Percentiles rank a stretch among this genome's conserved stretches.
Conservation (phyloP, 1,140 invertebrate genomes). For the Drosophila bifasciata region DNA sequence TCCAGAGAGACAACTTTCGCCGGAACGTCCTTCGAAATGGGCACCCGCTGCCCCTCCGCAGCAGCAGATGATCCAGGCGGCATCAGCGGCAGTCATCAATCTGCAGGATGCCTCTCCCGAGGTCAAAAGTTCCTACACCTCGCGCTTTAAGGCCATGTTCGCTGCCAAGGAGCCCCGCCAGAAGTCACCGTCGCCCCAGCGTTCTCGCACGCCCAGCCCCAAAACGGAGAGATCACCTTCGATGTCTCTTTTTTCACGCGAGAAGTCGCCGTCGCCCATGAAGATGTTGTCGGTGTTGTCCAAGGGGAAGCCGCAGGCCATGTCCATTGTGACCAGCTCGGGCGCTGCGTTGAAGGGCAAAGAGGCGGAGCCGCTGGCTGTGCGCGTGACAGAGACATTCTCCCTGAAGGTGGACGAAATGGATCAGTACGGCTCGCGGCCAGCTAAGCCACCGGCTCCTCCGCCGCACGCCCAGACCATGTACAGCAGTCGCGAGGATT, state of each 20-base stretch:
- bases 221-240: slow-evolving; percentile 31
- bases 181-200: slow-evolving; percentile 54
- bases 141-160: slow-evolving; percentile 76
- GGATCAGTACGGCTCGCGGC: slow-evolving; percentile 74
- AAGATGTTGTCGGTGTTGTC: slow-evolving; percentile 64
- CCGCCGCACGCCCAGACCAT: slow-evolving; percentile 56
- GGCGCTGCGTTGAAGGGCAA: slow-evolving; percentile 59
- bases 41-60: slow-evolving; percentile 5
- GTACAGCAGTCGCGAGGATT: slow-evolving; percentile 78
- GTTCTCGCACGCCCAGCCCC: slow-evolving; percentile 49
- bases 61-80: not conserved
- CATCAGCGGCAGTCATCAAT: slow-evolving; percentile 20
- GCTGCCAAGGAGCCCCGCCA: slow-evolving; percentile 48
- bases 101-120: slow-evolving; percentile 57
- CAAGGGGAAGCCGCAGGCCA: slow-evolving; percentile 54
- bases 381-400: slow-evolving; percentile 77
- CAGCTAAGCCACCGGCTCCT: slow-evolving; percentile 54
- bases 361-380: slow-evolving; percentile 64
- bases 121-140: slow-evolving; percentile 66
- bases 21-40: slow-evolving; percentile 52
- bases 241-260: slow-evolving; percentile 22
- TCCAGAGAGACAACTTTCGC: slow-evolving; percentile 62
- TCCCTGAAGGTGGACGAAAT: slow-evolving; percentile 81
- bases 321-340: slow-evolving; percentile 57
- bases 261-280: slow-evolving; percentile 67